Percentiles rank a stretch among this genome's conserved stretches.
phyloP scores from a whole-genome alignment of 2,113 vertebrate genomes.

The Ginglymostoma cirratum region DNA sequence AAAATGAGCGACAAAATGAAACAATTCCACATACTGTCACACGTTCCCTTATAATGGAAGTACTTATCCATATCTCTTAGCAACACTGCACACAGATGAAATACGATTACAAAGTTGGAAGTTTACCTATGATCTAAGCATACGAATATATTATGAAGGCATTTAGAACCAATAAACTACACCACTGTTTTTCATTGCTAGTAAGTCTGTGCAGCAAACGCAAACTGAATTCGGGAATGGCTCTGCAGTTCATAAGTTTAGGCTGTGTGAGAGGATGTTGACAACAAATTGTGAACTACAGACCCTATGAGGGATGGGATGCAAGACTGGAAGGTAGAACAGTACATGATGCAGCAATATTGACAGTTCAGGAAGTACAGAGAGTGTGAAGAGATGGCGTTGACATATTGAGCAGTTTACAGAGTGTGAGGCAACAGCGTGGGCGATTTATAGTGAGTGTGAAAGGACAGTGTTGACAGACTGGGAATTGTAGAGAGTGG shows the following conservation, averaged over 20 bases:
- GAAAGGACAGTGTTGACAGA: constrained; percentile 6
- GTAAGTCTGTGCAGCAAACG: background rate
- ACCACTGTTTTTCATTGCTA: background rate
- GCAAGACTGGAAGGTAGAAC: background rate
- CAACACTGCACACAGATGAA: background rate
- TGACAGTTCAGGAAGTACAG: constrained; percentile 2
- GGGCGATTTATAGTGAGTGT: background rate
- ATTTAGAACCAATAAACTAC: background rate
- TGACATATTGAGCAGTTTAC: background rate
- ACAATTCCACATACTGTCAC: background rate
- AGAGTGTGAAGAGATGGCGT: background rate
- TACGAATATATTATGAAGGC: background rate
- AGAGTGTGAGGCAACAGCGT: background rate
- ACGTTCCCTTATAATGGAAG: no score
- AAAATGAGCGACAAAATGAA: background rate
- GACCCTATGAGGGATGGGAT: background rate
- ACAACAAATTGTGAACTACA: background rate
- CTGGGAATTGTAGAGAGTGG: background rate
- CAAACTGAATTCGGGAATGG: background rate
- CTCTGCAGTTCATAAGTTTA: background rate
- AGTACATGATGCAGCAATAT: background rate
- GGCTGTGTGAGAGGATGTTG: background rate
- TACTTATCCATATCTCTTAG: background rate
- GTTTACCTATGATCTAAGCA: background rate
- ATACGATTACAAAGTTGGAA: background rate